Conservation (phyloP, 2,113 vertebrate genomes). For the Pao palembangensis region DNA sequence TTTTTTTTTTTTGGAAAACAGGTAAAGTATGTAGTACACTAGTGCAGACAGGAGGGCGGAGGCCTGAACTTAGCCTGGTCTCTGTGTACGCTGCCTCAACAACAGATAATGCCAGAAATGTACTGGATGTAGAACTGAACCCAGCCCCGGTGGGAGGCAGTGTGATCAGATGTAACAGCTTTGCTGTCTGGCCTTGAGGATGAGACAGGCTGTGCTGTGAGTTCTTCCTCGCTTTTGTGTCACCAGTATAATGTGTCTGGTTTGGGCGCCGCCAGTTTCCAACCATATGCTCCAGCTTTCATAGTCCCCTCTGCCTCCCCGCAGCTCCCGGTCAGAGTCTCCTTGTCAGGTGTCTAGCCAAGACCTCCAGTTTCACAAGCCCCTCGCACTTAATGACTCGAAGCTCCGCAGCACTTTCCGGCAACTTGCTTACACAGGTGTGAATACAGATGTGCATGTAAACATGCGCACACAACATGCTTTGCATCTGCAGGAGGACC, state of each 20-base stretch:
- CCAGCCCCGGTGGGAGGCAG: no score
- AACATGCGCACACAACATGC: neutral
- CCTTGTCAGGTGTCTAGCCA: no score
- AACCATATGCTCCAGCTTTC: neutral
- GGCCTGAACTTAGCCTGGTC: no score
- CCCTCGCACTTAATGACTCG: neutral
- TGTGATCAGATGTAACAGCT: neutral
- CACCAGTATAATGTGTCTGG: neutral
- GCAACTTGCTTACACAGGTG: neutral
- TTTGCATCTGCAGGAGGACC: constrained; percentile 16
- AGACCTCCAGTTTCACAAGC: no score
- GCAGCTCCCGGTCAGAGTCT: neutral
- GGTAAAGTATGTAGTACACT: no score
- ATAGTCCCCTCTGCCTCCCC: neutral
- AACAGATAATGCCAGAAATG: no score
- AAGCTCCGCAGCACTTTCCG: neutral
- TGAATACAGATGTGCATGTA: neutral
- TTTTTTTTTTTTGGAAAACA: no score
- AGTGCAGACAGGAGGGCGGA: no score
- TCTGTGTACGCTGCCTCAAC: no score
- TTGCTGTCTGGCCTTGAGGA: neutral
- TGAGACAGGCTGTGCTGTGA: neutral
- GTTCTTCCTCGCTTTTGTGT: neutral
- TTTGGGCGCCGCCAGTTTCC: neutral
- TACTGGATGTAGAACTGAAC: no score